Evolutionary conservation across 2,888 invertebrate genomes (phyloP), one percentile per base, ranked within the genome.

Genomic region (Tenthredo notha): DNA sequence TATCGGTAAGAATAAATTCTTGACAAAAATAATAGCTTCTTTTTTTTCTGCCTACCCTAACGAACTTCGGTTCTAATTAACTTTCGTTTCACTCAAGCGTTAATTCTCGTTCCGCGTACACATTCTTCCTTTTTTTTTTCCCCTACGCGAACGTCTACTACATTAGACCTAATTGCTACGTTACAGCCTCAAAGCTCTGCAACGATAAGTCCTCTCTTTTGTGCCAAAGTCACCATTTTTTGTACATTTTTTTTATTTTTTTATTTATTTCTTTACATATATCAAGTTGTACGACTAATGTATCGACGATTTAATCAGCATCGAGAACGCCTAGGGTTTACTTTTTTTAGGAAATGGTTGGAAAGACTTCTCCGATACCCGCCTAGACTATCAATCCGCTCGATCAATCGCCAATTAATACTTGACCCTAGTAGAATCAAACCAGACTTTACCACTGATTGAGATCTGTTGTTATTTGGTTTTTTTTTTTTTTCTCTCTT

Each of bases 371-470:
- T 21, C 75, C 50, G 29, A 54, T 54, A 9, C 40, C 10, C 40
- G 25, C 21, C 40, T 40, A 15, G 37, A 29, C 80, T 21, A 80
- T 80, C 80, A 61, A 61, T 61, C 61, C 37, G n/a, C 61, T 40
- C 33, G 83, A 83, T 83, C 67, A 70, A 70, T 67, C 67, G 29
- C 10, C 83, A 70, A 70, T 83, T 83, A 83, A 83, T 83, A 47
- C 83, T 33, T 83, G 70, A 67, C 47, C 83, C 67, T 15, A 25
- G 47, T 37, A 80, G 80, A 58, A 33, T 47, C 47, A 7, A 65
- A 47, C 72, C n/a, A 74, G 21, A 74, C 70, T 25, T 83, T 70
- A 33, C 18, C 9, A 33, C 83, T 50, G 67, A 83, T 67, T 58
- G 18, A 21, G 47, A 67, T 83, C 47, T n/a, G 47, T 67, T 70